Conservation (phyloP, 2,797 vertebrate genomes). For the Phylloscopus collybita region DNA sequence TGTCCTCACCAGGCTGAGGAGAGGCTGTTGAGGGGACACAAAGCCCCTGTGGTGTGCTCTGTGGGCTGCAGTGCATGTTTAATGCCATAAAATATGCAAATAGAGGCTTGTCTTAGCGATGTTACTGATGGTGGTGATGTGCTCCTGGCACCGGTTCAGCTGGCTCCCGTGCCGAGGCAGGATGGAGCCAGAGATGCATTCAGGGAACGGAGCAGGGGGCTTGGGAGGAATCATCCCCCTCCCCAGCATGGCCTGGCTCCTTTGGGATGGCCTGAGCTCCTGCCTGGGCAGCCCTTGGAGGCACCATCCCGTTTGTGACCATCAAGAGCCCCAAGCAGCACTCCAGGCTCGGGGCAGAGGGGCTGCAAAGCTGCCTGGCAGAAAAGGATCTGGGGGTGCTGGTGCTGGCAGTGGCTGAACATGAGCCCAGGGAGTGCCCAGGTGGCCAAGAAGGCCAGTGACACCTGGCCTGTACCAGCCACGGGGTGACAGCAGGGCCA, state of each 20-base stretch:
- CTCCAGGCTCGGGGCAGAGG: not conserved
- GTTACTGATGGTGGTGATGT: not conserved
- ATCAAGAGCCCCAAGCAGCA: rapidly evolving
- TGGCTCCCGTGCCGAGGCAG: not conserved
- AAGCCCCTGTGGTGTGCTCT: not conserved
- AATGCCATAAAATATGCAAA: slow-evolving; percentile 32
- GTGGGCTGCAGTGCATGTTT: slow-evolving; percentile 13
- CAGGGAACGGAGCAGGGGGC: not conserved
- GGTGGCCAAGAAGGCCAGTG: not conserved
- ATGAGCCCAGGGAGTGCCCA: not conserved
- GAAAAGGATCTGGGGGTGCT: not conserved
- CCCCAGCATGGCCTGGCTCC: not conserved
- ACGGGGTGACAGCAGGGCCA: not conserved
- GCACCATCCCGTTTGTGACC: not conserved
- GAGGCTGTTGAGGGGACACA: not conserved
- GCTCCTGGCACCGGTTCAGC: slow-evolving; percentile 5
- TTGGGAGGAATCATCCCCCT: not conserved
- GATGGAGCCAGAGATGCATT: not conserved
- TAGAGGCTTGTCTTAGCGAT: slow-evolving; percentile 4
- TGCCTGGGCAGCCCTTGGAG: not conserved
- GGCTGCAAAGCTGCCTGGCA: not conserved
- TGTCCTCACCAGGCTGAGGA: not conserved
- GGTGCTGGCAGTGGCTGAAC: not conserved
- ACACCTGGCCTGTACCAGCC: rapidly evolving
- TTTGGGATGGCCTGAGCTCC: not conserved